A percentile compares a stretch with the other conserved stretches of the same genome.
Conservation (phyloP, 1,140 invertebrate genomes). For the Patella vulgata region DNA sequence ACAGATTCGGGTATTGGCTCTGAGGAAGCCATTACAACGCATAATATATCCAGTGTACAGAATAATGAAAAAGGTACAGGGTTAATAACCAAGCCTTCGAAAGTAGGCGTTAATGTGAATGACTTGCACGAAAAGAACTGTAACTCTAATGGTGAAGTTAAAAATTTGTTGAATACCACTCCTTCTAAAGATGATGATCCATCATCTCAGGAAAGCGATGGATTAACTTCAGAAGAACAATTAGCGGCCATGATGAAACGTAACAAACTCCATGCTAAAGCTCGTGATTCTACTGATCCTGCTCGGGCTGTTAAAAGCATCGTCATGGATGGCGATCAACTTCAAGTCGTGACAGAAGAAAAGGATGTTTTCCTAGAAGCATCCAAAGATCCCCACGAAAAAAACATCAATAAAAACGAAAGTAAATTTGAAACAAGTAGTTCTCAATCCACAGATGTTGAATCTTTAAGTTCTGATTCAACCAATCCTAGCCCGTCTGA, state of each 20-base stretch:
- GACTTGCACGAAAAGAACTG: slow-evolving; percentile 42
- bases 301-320: slow-evolving; percentile 50
- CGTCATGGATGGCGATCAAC: slow-evolving; percentile 63
- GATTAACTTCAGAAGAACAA: slow-evolving; percentile 53
- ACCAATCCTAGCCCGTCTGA: slow-evolving; percentile 47
- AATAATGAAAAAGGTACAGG: slow-evolving; percentile 52
- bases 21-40: slow-evolving; percentile 31
- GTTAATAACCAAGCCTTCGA: slow-evolving; percentile 26
- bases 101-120: slow-evolving; percentile 54
- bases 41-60: slow-evolving; percentile 26
- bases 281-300: slow-evolving; percentile 22
- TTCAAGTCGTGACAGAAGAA: slow-evolving; percentile 62
- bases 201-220: slow-evolving; percentile 45
- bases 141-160: slow-evolving; percentile 28
- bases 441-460: slow-evolving; percentile 53
- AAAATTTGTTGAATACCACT: slow-evolving; percentile 6
- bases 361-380: slow-evolving; percentile 32
- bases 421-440: slow-evolving; percentile 57
- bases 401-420: slow-evolving; percentile 51
- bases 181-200: slow-evolving; percentile 12
- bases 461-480: slow-evolving; percentile 53
- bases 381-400: slow-evolving; percentile 28
- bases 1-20: slow-evolving; percentile 54
- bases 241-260: slow-evolving; percentile 52
- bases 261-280: slow-evolving; percentile 52